Evolutionary conservation across 2,113 vertebrate genomes (phyloP).

Genomic region (Gracilinanus agilis): DNA sequence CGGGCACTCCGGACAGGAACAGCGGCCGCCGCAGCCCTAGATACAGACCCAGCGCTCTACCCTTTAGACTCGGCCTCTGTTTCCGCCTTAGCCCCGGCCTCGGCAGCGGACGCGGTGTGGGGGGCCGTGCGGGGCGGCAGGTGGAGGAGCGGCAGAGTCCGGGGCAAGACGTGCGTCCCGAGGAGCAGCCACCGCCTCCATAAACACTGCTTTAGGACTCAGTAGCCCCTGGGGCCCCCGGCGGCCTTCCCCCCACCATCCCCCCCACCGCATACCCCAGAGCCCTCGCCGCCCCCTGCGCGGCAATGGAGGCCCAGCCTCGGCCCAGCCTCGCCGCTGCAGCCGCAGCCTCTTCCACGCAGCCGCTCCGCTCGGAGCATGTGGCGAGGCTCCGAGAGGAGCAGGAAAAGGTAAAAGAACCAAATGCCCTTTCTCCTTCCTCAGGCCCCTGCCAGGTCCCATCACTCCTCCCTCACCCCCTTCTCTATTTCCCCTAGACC

Average conservation of each 20-base stretch:
- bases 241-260: not conserved
- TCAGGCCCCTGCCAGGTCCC: not conserved
- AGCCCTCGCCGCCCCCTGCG: not conserved
- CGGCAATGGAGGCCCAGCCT: conserved; percentile 67
- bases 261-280: not conserved
- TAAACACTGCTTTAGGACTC: conserved; percentile 97
- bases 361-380: conserved; percentile 77
- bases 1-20: conserved; percentile 84
- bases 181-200: conserved; percentile 85
- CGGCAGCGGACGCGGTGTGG: not conserved
- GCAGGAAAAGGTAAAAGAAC: conserved; percentile 91
- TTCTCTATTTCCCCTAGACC: not conserved
- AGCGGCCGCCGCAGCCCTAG: conserved; percentile 84
- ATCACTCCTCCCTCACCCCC: not conserved
- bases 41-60: conserved; percentile 75
- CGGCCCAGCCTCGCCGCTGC: conserved; percentile 32
- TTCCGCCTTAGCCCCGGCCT: not conserved
- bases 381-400: conserved; percentile 90
- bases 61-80: not conserved
- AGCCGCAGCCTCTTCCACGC: conserved; percentile 40
- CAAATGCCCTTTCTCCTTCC: not conserved
- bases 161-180: conserved; percentile 68
- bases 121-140: conserved; percentile 32
- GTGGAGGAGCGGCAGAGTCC: conserved; percentile 61
- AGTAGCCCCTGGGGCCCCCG: conserved; percentile 81